Evolutionary conservation across 1,140 invertebrate species (phyloP), one percentile per base, ranked within the genome.

Genomic region (Sitodiplosis mosellana): DNA sequence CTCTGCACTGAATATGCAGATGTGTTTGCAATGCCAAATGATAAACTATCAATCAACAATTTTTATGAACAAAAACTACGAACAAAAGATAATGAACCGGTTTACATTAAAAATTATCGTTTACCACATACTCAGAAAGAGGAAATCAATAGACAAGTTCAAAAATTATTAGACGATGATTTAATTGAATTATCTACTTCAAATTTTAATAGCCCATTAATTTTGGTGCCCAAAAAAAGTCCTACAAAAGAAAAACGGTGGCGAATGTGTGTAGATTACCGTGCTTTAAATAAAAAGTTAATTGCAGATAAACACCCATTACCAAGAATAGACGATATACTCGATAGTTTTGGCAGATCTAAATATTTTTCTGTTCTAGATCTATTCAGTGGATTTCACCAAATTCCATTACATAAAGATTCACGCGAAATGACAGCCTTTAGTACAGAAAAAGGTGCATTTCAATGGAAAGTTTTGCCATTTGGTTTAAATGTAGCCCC

Each of bases 261-360:
- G n/a, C 1, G 51, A 34, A 12, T 49, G 8, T 15, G 33, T 12
- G 36, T 49, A 2, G 51, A 49, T 47, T 49, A 27, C 42, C 8
- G 51, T 2, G 8, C 36, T 2, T 12, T 49, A 5, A 52, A 52
- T 47, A 46, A 49, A 20, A 43, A 42, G 5, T 41, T 42, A 34
- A 19, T 33, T 3, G 33, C 42, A 1, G 64, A 70, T 49, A 42
- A 50, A 14, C 71, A 56, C 53, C 69, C 67, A 7, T 48, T 72
- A 8, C 68, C 68, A 6, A 45, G 57, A 5, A 66, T 68, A 8
- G 59, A 66, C 19, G 55, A 62, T 20, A 53, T 51, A n/a, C 50
- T 70, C 12, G 54, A 64, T 46, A 46, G 44, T 2, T 37, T 69
- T 15, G 50, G 47, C 1, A 55, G 54, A 1, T 43, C 55, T 6